Conservation (phyloP, 2,113 vertebrate genomes). For the Microcebus jonahi region DNA sequence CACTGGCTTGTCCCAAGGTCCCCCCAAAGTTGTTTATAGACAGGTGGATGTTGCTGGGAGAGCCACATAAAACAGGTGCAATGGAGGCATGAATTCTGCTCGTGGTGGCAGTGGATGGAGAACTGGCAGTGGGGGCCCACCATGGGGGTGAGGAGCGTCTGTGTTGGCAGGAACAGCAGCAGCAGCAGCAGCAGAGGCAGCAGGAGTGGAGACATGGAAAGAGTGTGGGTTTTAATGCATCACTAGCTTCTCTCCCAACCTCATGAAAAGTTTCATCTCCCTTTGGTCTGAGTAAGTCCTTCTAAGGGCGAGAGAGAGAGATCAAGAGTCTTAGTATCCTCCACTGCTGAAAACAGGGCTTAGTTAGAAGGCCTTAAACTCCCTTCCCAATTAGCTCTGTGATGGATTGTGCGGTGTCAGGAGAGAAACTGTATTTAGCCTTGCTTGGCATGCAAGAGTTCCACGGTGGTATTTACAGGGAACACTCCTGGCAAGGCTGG, state of each 20-base stretch:
- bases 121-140: slow-evolving; percentile 57
- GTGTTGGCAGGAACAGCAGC: slow-evolving; percentile 64
- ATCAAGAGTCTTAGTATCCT: not conserved
- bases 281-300: not conserved
- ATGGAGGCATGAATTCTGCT: slow-evolving; percentile 53
- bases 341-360: not conserved
- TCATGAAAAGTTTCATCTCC: slow-evolving; percentile 32
- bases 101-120: slow-evolving; percentile 71
- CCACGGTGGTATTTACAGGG: slow-evolving; percentile 66
- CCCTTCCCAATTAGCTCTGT: slow-evolving; percentile 40
- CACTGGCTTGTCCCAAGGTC: not conserved
- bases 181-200: slow-evolving; percentile 68
- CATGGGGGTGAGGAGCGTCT: slow-evolving; percentile 39
- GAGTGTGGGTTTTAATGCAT: slow-evolving; percentile 35
- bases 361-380: not conserved
- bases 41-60: slow-evolving; percentile 65
- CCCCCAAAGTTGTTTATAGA: slow-evolving; percentile 44
- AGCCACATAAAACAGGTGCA: slow-evolving; percentile 63
- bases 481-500: slow-evolving; percentile 68
- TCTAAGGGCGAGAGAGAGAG: not conserved
- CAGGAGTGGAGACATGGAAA: slow-evolving; percentile 63
- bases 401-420: slow-evolving; percentile 65
- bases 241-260: slow-evolving; percentile 30
- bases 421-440: slow-evolving; percentile 60
- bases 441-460: slow-evolving; percentile 67